These are phyloP conservation scores for Drosophila carrolli DNA, from an alignment of 1,140 invertebrate genomes.

Conservation along the genomic window DNA sequence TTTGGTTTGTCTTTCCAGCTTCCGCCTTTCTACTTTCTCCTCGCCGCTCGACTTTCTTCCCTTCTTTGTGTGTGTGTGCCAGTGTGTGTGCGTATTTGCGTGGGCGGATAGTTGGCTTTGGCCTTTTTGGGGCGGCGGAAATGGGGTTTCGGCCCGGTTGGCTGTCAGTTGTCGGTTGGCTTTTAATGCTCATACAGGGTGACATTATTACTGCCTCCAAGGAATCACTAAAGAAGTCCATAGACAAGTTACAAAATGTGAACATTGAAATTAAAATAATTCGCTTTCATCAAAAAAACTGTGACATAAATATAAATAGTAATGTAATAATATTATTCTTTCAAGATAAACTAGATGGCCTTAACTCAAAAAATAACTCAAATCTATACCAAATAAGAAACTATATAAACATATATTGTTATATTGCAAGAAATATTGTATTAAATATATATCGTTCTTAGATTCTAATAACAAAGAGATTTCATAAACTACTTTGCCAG, in stretches of 20 bases:
- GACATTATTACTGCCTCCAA: not conserved
- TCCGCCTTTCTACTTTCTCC: constrained; percentile 49
- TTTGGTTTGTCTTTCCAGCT: constrained; percentile 84
- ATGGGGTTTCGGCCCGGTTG: constrained; percentile 28
- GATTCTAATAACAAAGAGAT: no score
- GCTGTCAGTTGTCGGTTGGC: constrained; percentile 10
- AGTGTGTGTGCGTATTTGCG: constrained; percentile 21
- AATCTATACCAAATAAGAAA: no score
- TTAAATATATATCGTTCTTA: no score
- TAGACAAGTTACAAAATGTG: not conserved
- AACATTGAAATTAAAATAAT: no score
- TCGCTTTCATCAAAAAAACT: no score
- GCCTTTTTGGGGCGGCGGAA: constrained; percentile 30
- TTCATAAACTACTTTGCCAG: no score
- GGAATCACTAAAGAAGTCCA: not conserved
- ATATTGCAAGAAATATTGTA: no score
- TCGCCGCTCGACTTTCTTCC: constrained; percentile 51
- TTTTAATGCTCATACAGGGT: constrained; percentile 43
- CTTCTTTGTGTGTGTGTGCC: constrained; percentile 2
- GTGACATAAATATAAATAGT: no score
- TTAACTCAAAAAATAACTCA: no score
- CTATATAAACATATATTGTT: no score
- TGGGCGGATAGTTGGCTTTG: constrained; percentile 43
- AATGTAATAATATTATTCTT: no score
- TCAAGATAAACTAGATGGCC: no score